Evolutionary conservation across 2,888 invertebrate genomes (phyloP), one percentile per base, ranked within the genome.

Genomic region (Tortricodes alternella): DNA sequence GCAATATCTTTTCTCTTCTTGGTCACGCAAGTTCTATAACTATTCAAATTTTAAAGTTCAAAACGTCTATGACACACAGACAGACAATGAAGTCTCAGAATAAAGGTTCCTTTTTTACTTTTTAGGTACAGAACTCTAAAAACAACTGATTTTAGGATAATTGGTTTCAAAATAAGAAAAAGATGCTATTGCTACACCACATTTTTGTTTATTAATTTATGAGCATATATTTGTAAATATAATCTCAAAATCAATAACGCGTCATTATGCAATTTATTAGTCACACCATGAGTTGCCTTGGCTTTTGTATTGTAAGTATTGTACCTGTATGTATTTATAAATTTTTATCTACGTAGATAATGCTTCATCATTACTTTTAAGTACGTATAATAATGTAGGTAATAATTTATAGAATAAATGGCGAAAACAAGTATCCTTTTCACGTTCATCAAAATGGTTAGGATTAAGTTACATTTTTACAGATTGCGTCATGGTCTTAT

Each of bases 181-280:
- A n/a, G n/a, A n/a, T n/a, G 27, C 27, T 27, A 2, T 8, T 8
- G 8, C 27, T 27, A 27, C 27, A 27, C 2, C 7, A 2, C 6
- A 2, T 27, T 15, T 34, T 34, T 7, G 3, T 2, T 6, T 34
- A 34, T 34, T 34, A 11, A 34, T 13, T 34, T 34, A 37, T 18
- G 18, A 9, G 9, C 9, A 4, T 13, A 24, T 24, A 16, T 24
- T 27, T 44, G 27, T 44, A 18, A n/a, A 43, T 7, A 29, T 44
- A 44, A 44, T 44, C 29, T 29, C 18, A 29, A 21, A 13, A 21
- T 16, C 9, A 27, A 19, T 19, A 39, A 29, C 13, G 18, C 6
- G 15, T 2, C 11, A 18, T 44, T 35, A n/a, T 23, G 34, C n/a
- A 46, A 34, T 46, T 13, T 23, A 46, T 35, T 46, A 46, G 23